These are phyloP conservation scores for Aeoliscus strigatus DNA, from an alignment of 2,797 vertebrate genomes.

Conservation along the genomic window DNA sequence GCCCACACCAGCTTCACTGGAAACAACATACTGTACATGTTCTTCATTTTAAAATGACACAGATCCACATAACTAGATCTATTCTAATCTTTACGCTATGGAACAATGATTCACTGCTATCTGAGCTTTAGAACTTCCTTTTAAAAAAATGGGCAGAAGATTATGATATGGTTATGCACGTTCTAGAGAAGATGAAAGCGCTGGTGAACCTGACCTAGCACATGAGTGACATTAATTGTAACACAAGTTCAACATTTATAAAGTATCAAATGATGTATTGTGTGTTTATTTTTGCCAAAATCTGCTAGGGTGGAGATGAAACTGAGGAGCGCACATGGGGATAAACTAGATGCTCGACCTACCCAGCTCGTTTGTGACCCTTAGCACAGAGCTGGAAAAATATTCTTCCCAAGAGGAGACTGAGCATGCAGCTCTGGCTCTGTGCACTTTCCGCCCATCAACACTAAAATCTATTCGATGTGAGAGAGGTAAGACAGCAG, in stretches of 20 bases:
- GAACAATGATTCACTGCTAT: too few relatives aligned
- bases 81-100: too few relatives aligned
- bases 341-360: constrained; percentile 59
- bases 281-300: constrained; percentile 29
- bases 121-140: too few relatives aligned
- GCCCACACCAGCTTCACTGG: too few relatives aligned
- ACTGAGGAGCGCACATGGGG: constrained; percentile 33
- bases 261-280: constrained; percentile 12
- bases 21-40: too few relatives aligned
- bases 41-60: too few relatives aligned
- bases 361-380: constrained; percentile 52
- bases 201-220: too few relatives aligned
- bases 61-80: too few relatives aligned
- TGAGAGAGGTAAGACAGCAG: constrained; percentile 22
- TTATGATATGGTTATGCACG: too few relatives aligned
- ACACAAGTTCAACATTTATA: constrained; percentile 4
- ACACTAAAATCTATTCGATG: constrained; percentile 39
- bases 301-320: constrained; percentile 37
- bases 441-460: constrained; percentile 28
- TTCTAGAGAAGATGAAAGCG: too few relatives aligned
- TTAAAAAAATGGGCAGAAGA: too few relatives aligned
- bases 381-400: constrained; percentile 53
- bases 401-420: constrained; percentile 58
- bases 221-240: constrained; percentile 6
- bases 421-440: constrained; percentile 46